phyloP scores from a whole-genome alignment of 1,140 invertebrate genomes.

The Aphis craccivora region DNA sequence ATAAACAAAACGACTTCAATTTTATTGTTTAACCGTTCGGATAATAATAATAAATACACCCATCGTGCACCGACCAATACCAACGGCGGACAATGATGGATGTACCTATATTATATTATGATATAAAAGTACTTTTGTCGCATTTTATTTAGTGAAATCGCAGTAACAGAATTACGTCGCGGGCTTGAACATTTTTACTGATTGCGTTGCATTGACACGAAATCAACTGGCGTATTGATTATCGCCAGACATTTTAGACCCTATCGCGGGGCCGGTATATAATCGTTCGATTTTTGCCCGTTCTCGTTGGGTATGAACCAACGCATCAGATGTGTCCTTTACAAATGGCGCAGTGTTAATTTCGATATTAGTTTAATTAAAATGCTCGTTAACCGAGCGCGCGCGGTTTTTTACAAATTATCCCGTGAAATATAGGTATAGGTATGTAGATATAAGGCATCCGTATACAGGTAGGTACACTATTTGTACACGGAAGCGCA shows the following conservation, averaged over 20 bases:
- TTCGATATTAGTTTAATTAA: slow-evolving; percentile 23
- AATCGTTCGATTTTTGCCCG: not conserved
- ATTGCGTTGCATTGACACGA: not conserved
- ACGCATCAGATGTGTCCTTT: not conserved
- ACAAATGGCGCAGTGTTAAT: not conserved
- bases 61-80: not conserved
- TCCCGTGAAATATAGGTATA: not conserved
- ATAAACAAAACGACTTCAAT: not conserved
- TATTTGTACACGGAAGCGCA: not conserved
- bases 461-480: not conserved
- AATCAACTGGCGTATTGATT: slow-evolving; percentile 20
- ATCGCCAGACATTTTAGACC: not conserved
- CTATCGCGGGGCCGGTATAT: not conserved
- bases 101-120: not conserved
- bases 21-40: not conserved
- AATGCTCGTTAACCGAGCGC: not conserved
- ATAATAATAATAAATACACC: not conserved
- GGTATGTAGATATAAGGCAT: not conserved
- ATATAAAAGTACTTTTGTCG: not conserved
- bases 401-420: not conserved
- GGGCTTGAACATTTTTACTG: not conserved
- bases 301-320: not conserved
- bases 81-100: not conserved
- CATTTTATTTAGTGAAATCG: slow-evolving; percentile 3
- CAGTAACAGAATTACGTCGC: not conserved